Base-by-base conservation (phyloP, 2,888 invertebrate species). In the Autographa pulchrina region DNA sequence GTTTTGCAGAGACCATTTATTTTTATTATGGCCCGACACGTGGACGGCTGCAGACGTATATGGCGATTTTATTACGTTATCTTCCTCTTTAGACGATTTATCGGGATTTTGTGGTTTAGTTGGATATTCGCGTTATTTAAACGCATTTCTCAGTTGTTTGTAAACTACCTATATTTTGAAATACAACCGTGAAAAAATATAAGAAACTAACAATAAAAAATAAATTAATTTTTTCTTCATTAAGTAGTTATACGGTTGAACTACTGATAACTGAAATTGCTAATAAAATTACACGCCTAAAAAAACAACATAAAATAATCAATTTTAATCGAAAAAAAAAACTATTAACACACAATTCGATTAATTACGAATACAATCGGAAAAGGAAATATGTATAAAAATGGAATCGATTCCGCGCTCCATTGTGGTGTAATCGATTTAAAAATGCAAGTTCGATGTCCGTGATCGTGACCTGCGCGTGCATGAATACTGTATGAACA, bases 1-100 rank as follows among this genome's bases (percentile, higher is more conserved):
- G 83, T 92, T 93, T 92, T 84, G 91, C 93, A 91, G 92, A 92
- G 93, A 92, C 93, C 92, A 92, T 95, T 94, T 96, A 95, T 95
- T 95, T 96, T 96, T 96, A 95, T 94, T 95, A 92, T 94, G 89
- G 89, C 85, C 81, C 89, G 91, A 91, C 95, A 95, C 95, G 95
- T 94, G 95, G 93, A 90, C 88, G 85, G 88, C 82, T 75, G 81
- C 86, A 83, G 87, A 86, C 86, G 87, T 88, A 89, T 88, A 89
- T 83, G 88, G 89, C 76, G 88, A 89, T 93, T 94, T 94, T 92
- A 94, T 92, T 92, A 89, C 90, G 84, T 86, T 90, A 90, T 91
- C 91, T 93, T 92, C 93, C 92, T 92, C 88, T 90, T 85, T 80
- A 70, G 68, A 75, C 75, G 81, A 87, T 86, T 88, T 88, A 86